Percentiles rank a stretch among this genome's conserved stretches.
These are phyloP conservation scores for Perizoma affinitatum DNA, from an alignment of 2,888 invertebrate genomes.

Conservation along the genomic window DNA sequence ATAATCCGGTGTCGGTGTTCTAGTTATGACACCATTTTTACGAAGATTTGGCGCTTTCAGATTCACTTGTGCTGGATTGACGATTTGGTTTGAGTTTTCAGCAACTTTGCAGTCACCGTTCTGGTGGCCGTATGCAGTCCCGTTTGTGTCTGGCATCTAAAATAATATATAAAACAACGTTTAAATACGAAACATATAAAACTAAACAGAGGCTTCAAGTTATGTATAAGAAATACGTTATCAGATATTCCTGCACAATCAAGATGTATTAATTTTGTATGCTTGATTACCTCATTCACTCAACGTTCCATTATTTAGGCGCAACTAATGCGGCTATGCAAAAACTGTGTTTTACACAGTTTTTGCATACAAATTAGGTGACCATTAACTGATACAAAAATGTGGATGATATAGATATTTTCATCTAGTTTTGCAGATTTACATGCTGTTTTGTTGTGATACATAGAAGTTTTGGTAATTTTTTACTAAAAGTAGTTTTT, in stretches of 20 bases:
- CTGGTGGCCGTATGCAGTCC: slow-evolving; percentile 60
- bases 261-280: slow-evolving; percentile 21
- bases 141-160: slow-evolving; percentile 71
- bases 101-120: slow-evolving; percentile 60
- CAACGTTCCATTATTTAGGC: slow-evolving; percentile 18
- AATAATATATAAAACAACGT: slow-evolving; percentile 36
- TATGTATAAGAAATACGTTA: not conserved
- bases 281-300: slow-evolving; percentile 27
- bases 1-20: slow-evolving; percentile 75
- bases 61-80: slow-evolving; percentile 40
- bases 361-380: too few species aligned
- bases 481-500: too few species aligned
- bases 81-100: slow-evolving; percentile 13
- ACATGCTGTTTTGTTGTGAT: too few species aligned
- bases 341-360: too few species aligned
- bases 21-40: slow-evolving; percentile 64
- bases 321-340: slow-evolving; percentile 12
- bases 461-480: too few species aligned
- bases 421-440: too few species aligned
- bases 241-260: slow-evolving; percentile 4
- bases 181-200: too few species aligned
- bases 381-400: too few species aligned
- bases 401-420: too few species aligned
- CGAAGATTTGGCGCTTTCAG: slow-evolving; percentile 58
- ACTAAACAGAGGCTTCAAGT: too few species aligned